phyloP scores from a whole-genome alignment of 2,113 vertebrate genomes.

The Syngnathus floridae region DNA sequence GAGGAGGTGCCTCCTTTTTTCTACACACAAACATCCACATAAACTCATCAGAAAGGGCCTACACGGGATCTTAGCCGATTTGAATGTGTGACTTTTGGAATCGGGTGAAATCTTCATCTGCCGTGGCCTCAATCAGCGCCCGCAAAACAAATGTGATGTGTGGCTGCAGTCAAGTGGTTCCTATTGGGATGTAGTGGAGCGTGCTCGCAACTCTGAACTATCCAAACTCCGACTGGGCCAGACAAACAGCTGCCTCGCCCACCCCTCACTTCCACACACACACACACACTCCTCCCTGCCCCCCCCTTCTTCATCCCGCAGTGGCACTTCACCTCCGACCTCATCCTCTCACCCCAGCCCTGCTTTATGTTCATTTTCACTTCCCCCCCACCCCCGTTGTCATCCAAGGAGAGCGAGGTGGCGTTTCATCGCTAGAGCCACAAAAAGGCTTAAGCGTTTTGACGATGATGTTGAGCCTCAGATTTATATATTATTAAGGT shows the following conservation, averaged over 20 bases:
- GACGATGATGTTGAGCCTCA: too few relatives aligned
- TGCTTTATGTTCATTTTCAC: conserved; percentile 67
- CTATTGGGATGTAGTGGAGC: conserved; percentile 67
- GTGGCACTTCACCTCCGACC: conserved; percentile 71
- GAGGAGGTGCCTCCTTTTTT: conserved; percentile 57
- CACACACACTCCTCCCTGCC: conserved; percentile 48
- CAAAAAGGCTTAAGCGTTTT: conserved; percentile 34
- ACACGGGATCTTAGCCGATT: conserved; percentile 59
- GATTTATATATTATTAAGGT: background rate
- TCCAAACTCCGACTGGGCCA: conserved; percentile 58
- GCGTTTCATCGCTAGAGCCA: conserved; percentile 48
- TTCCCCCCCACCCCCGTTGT: conserved; percentile 58
- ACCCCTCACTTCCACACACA: conserved; percentile 58
- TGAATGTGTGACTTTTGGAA: conserved; percentile 33
- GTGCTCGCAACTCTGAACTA: conserved; percentile 56
- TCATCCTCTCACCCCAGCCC: conserved; percentile 58
- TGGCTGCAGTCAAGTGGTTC: conserved; percentile 47
- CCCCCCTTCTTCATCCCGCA: conserved; percentile 42
- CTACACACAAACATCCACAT: conserved; percentile 63
- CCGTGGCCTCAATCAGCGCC: background rate
- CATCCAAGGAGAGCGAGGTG: conserved; percentile 45
- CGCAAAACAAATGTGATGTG: conserved; percentile 55
- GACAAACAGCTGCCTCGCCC: conserved; percentile 66
- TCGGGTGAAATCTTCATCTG: conserved; percentile 1
- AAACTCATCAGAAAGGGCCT: conserved; percentile 47